These are phyloP conservation scores for Diplogasteroides magnus DNA, from an alignment of 1,140 invertebrate genomes.

Conservation along the genomic window DNA sequence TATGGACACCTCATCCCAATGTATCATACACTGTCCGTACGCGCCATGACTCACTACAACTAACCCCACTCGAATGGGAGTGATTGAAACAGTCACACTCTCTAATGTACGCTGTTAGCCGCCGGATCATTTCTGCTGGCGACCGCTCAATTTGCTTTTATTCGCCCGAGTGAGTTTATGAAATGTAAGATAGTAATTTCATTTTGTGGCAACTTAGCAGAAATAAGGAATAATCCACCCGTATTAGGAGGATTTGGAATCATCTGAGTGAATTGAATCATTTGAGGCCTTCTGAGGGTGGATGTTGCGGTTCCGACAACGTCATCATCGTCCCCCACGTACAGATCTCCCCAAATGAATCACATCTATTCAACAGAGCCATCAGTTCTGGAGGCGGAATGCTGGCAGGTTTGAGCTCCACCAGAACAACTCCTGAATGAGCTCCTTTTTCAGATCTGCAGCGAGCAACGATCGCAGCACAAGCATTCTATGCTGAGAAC, in stretches of 20 bases:
- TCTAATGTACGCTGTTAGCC: no score
- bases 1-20: no score
- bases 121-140: no score
- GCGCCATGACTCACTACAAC: no score
- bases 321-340: slow-evolving; percentile 54
- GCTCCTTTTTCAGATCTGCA: slow-evolving; percentile 43
- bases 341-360: slow-evolving; percentile 49
- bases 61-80: no score
- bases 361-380: slow-evolving; percentile 49
- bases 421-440: not conserved
- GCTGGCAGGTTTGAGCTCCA: slow-evolving; percentile 38
- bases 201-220: slow-evolving; percentile 22
- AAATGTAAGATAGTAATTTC: not conserved
- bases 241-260: no score
- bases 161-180: not conserved
- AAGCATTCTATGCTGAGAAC: slow-evolving; percentile 52
- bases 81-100: no score
- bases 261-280: no score
- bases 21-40: no score
- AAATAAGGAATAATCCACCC: not conserved
- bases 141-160: no score
- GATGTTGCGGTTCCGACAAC: slow-evolving; percentile 39
- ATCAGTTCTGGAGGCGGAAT: slow-evolving; percentile 47
- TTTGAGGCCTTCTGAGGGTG: no score
- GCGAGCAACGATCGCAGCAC: slow-evolving; percentile 52